These are phyloP conservation scores for Megaceryle alcyon DNA, from an alignment of 2,797 vertebrate genomes.

Conservation along the genomic window DNA sequence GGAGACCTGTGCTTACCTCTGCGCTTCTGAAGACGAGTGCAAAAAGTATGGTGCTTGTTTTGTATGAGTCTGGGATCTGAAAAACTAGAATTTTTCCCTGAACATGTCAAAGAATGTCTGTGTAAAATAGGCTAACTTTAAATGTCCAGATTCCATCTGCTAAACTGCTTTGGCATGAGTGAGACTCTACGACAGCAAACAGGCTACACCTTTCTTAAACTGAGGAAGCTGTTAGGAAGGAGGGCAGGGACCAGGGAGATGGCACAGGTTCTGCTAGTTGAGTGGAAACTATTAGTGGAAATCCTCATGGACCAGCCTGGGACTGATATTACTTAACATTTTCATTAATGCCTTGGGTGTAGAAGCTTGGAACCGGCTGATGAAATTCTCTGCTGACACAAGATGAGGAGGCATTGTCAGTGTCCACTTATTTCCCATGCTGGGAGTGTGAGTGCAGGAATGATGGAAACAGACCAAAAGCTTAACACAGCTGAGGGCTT, in stretches of 20 bases:
- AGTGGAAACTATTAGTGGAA: not conserved
- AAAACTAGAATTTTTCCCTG: not conserved
- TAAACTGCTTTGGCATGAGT: not conserved
- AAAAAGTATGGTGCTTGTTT: not conserved
- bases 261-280: constrained; percentile 45
- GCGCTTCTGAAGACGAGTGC: not conserved
- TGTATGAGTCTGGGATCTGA: not conserved
- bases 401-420: not conserved
- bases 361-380: not conserved
- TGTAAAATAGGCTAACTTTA: not conserved
- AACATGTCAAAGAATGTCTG: not conserved
- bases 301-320: not conserved
- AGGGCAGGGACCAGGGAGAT: constrained; percentile 1
- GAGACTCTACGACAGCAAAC: not conserved
- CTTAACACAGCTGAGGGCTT: not conserved
- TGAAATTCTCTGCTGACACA: constrained; percentile 22
- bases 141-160: not conserved
- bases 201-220: not conserved
- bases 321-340: constrained; percentile 23
- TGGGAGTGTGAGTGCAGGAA: not conserved
- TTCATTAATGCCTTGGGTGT: constrained; percentile 12
- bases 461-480: not conserved
- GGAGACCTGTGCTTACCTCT: not conserved
- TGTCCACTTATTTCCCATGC: not conserved
- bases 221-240: not conserved